Evolutionary conservation across 1,140 invertebrate genomes (phyloP), one percentile per base, ranked within the genome.

Genomic region (Caenorhabditis remanei): DNA sequence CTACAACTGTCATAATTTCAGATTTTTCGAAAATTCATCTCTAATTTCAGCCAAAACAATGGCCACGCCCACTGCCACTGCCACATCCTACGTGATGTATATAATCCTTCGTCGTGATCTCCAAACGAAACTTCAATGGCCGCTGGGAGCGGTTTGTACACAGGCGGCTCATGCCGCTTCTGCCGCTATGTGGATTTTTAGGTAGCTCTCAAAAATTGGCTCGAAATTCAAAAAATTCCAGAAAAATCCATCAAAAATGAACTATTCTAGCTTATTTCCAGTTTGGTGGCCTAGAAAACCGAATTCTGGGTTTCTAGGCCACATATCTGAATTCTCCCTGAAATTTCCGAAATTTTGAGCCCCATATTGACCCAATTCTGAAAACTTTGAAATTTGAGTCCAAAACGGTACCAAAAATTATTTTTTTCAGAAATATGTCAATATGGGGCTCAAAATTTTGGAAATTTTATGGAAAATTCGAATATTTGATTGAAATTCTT

Each of bases 151-250:
- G 13, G 86, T 91, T 14, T 87, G 90, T 46, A 92, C 90, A 7
- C 90, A 91, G 88, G 90, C 90, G 14, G 91, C 90, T 0, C 90
- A 91, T 84, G 91, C 90, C 5, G 86, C 90, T 14, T 91, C 90
- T 6, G 90, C 91, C 43, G 90, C 87, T 53, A 86, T 91, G 63
- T 91, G 90, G 90, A 89, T 86, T 24, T 91, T 86, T 83, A 87
- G 86, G 85, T 58, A 43, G 13, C 11, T 61, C 21, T n/a, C 16
- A 8, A n/a, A 8, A 8, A 58, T 21, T 21, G 56, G 56, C 14
- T n/a, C 8, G 56, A 4, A 4, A n/a, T 53, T 2, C 2, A 3
- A 9, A 11, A 16, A 53, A 53, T 53, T 53, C 50, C 11, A 53
- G 16, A 0, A 32, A 32, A 32, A 32, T 32, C 2, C 32, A 32